phyloP scores from a whole-genome alignment of 2,113 vertebrate genomes.

The Bubo blakistoni region DNA sequence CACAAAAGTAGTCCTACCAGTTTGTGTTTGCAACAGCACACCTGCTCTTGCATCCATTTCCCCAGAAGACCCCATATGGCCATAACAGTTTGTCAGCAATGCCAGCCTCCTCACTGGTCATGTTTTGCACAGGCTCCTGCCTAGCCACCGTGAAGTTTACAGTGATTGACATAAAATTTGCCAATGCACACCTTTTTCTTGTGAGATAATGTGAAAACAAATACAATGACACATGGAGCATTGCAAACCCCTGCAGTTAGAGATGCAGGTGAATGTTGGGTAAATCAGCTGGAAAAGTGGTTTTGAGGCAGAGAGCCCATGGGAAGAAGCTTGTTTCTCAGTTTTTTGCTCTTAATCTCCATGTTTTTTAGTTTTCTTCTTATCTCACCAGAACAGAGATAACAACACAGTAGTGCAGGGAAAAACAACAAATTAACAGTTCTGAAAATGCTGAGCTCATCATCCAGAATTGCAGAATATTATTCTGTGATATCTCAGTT shows the following conservation, averaged over 20 bases:
- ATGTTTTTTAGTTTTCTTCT: neutral
- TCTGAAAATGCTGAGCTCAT: neutral
- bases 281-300: neutral
- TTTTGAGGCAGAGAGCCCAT: neutral
- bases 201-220: neutral
- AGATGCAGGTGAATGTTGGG: neutral
- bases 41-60: neutral
- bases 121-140: neutral
- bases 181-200: neutral
- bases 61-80: neutral
- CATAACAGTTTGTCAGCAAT: neutral
- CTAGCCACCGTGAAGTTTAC: neutral
- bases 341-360: neutral
- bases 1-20: neutral
- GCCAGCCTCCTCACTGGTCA: neutral
- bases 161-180: neutral
- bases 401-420: neutral
- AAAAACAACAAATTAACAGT: neutral
- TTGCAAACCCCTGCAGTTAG: neutral
- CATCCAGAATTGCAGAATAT: neutral
- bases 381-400: neutral
- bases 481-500: neutral
- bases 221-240: accelerated
- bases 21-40: neutral
- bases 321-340: neutral